Conservation (phyloP, 2,888 invertebrate genomes). For the Anoncus sp. region DNA sequence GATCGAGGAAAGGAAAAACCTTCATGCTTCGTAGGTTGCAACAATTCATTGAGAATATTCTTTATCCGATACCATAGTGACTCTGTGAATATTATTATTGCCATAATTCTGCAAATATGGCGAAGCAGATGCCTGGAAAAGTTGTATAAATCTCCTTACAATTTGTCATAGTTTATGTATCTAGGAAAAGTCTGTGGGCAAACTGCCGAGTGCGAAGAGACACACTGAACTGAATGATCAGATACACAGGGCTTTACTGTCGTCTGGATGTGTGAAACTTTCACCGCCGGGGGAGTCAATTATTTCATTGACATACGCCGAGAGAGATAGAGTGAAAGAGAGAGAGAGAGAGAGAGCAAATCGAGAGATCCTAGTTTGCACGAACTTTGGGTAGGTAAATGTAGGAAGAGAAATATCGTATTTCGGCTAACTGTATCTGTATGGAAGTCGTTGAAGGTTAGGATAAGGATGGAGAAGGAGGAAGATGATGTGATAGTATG, state of each 20-base stretch:
- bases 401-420: constrained; percentile 53
- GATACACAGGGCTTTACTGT: constrained; percentile 19
- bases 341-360: not conserved
- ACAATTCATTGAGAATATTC: not conserved
- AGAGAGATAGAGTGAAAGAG: not conserved
- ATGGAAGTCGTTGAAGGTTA: constrained; percentile 40
- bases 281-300: constrained; percentile 40
- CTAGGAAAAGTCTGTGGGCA: constrained; percentile 20
- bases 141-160: not conserved
- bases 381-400: constrained; percentile 42
- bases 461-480: constrained; percentile 39
- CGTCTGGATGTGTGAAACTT: constrained; percentile 39
- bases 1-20: too few species aligned
- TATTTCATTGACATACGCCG: constrained; percentile 42
- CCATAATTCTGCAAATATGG: not conserved
- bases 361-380: constrained; percentile 36
- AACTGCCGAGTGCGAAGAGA: constrained; percentile 20
- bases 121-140: not conserved
- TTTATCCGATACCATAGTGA: not conserved
- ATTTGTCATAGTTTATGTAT: constrained; percentile 3
- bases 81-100: not conserved
- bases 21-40: not conserved
- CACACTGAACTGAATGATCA: constrained; percentile 39
- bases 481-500: constrained; percentile 17
- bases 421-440: constrained; percentile 56